phyloP scores from a whole-genome alignment of 2,888 invertebrate genomes.

The Agonopterix subpropinquella region DNA sequence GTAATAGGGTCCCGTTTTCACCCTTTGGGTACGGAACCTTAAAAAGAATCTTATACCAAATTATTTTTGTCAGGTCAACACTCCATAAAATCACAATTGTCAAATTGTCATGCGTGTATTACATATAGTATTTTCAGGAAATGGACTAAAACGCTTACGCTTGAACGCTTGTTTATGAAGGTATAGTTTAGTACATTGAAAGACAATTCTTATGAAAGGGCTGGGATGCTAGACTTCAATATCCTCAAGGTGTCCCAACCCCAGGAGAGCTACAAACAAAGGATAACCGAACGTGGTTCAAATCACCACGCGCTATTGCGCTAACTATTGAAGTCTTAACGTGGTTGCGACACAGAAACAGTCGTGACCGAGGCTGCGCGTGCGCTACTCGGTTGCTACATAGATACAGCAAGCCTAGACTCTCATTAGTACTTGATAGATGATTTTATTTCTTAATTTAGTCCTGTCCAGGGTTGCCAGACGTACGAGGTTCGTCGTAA shows the following conservation, averaged over 20 bases:
- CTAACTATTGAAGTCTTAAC: constrained; percentile 12
- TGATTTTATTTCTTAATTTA: constrained; percentile 11
- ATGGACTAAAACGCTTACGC: no score
- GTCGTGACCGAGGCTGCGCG: constrained; percentile 18
- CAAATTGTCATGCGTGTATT: no score
- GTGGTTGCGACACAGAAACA: constrained; percentile 41
- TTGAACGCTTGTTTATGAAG: no score
- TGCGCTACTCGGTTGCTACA: constrained; percentile 9
- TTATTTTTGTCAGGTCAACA: no score
- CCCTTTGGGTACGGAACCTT: no score
- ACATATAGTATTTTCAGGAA: no score
- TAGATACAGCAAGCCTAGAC: constrained; percentile 15
- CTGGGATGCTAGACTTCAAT: neutral
- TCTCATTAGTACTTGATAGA: constrained; percentile 11
- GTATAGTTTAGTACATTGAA: no score
- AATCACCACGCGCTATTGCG: constrained; percentile 16
- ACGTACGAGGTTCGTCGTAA: no score
- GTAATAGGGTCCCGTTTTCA: no score
- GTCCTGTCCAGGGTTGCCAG: neutral
- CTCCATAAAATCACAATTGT: no score
- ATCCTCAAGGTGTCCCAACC: neutral
- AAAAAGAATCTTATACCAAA: no score
- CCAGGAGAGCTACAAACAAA: constrained; percentile 25
- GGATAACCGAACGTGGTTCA: constrained; percentile 34
- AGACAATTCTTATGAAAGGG: no score